phyloP scores from a whole-genome alignment of 2,888 invertebrate species.

The Spialia ferax region DNA sequence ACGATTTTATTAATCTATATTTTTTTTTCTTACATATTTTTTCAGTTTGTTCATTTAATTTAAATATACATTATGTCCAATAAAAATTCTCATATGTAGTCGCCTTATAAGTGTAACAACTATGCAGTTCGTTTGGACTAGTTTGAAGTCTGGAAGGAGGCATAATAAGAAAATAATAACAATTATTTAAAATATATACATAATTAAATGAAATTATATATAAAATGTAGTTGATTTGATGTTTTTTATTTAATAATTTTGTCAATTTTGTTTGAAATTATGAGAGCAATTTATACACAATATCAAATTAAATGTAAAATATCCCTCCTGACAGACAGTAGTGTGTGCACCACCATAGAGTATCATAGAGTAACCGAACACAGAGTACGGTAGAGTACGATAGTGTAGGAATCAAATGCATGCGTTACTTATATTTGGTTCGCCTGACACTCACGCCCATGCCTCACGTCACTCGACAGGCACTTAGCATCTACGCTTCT shows the following conservation, averaged over 20 bases:
- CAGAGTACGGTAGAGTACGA: conserved; percentile 1
- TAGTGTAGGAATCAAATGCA: conserved; percentile 23
- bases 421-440: conserved; percentile 28
- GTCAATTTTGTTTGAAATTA: no score
- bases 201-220: not conserved
- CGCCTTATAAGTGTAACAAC: not conserved
- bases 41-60: not conserved
- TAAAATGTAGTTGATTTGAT: no score
- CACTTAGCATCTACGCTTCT: conserved; percentile 21
- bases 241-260: no score
- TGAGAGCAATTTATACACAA: no score
- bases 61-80: not conserved
- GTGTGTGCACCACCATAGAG: conserved; percentile 15
- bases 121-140: not conserved
- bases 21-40: not conserved
- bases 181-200: not conserved
- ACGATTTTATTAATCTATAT: not conserved
- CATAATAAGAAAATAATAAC: no score
- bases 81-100: not conserved
- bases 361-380: conserved; percentile 6
- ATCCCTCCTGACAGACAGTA: conserved; percentile 4
- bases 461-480: conserved; percentile 6
- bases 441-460: conserved; percentile 29
- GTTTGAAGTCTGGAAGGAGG: not conserved
- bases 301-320: no score